A percentile compares a stretch with the other conserved stretches of the same genome.
Conservation (phyloP, 1,140 invertebrate species). For the Acromyrmex charruanus region DNA sequence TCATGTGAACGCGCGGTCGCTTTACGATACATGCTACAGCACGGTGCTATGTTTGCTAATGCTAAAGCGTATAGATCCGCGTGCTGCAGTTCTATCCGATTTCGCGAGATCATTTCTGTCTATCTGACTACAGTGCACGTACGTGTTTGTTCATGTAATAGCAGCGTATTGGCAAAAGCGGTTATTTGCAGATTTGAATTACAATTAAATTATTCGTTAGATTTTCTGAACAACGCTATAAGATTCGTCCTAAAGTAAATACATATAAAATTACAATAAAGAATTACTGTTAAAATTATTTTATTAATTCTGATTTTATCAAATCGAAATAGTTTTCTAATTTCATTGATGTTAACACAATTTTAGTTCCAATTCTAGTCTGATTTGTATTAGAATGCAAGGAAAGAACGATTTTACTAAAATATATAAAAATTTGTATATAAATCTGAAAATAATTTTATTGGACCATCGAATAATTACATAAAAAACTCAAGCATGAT, state of each 20-base stretch:
- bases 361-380: not conserved
- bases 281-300: not conserved
- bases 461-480: too few relatives aligned
- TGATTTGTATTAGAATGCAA: not conserved
- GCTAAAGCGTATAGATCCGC: not conserved
- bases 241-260: not conserved
- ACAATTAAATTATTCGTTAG: not conserved
- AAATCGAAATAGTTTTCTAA: not conserved
- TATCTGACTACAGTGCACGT: not conserved
- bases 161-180: not conserved
- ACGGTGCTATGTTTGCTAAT: not conserved
- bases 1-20: slow-evolving; percentile 37
- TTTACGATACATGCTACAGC: slow-evolving; percentile 14
- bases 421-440: too few relatives aligned
- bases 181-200: not conserved
- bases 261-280: not conserved
- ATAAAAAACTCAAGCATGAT: too few relatives aligned
- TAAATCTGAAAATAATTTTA: too few relatives aligned
- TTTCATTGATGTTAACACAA: not conserved
- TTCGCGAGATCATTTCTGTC: slow-evolving; percentile 42
- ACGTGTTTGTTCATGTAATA: slow-evolving; percentile 15
- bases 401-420: too few relatives aligned
- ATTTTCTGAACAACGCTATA: not conserved
- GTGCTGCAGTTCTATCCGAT: not conserved
- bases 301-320: not conserved